A percentile compares a stretch with the other conserved stretches of the same genome.
phyloP scores from a whole-genome alignment of 2,888 invertebrate species.

The Bimastos eiseni region DNA sequence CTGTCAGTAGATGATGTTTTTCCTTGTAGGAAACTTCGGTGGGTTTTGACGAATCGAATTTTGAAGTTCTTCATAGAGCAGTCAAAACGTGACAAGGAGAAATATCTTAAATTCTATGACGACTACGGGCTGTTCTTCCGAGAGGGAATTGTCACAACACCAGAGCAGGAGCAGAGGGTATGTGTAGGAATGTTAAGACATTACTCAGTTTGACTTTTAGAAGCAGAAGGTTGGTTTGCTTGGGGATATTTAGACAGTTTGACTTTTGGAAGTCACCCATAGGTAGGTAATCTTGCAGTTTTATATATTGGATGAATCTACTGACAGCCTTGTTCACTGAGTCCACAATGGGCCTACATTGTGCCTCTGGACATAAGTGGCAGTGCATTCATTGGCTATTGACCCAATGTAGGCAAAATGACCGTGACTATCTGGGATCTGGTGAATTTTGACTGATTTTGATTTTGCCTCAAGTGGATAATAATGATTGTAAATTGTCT shows the following conservation, averaged over 20 bases:
- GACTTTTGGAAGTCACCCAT: neutral
- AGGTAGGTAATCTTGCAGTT: neutral
- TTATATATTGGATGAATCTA: neutral
- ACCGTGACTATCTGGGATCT: no score
- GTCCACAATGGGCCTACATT: no score
- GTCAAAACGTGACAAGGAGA: conserved; percentile 78
- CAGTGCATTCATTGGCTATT: no score
- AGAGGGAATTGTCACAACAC: conserved; percentile 88
- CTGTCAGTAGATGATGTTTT: neutral
- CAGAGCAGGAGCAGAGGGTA: conserved; percentile 80
- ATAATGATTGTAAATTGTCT: no score
- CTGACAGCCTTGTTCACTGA: no score
- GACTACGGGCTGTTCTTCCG: conserved; percentile 91
- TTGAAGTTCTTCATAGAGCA: conserved; percentile 83
- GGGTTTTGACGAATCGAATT: conserved; percentile 80
- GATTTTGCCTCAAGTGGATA: no score
- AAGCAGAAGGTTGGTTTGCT: neutral
- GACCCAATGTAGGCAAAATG: no score
- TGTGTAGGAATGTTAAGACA: conserved; percentile 29
- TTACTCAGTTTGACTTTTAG: neutral
- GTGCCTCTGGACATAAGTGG: no score
- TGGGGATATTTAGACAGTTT: no score
- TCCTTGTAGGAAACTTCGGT: conserved; percentile 70
- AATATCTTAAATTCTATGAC: conserved; percentile 82
- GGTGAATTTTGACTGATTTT: no score